Conservation (phyloP, 2,888 invertebrate genomes). For the Eupeodes latifasciatus region DNA sequence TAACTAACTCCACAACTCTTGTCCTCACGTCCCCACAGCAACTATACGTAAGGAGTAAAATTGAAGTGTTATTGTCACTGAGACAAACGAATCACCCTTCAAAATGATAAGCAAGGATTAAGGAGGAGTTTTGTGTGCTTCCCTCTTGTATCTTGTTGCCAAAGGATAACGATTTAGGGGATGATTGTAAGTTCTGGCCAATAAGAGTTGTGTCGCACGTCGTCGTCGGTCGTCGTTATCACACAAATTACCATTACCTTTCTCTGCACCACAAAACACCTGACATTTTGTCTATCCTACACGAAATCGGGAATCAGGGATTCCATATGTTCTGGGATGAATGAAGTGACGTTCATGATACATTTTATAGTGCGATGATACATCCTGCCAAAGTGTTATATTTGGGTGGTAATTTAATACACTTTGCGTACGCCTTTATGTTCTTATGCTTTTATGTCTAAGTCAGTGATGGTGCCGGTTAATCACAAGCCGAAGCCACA, state of each 20-base stretch:
- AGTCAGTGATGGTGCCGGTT: slow-evolving; percentile 47
- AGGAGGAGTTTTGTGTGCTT: slow-evolving; percentile 63
- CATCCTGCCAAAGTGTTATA: slow-evolving; percentile 64
- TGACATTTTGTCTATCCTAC: slow-evolving; percentile 34
- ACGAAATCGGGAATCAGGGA: background rate
- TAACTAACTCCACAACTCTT: slow-evolving; percentile 42
- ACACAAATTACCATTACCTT: slow-evolving; percentile 47
- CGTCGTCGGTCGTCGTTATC: slow-evolving; percentile 38
- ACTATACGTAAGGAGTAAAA: background rate
- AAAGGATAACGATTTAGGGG: slow-evolving; percentile 64
- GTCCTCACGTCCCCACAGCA: background rate
- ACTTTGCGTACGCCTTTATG: slow-evolving; percentile 65
- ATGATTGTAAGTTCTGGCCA: slow-evolving; percentile 47
- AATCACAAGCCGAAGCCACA: slow-evolving; percentile 65
- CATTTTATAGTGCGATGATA: slow-evolving; percentile 67
- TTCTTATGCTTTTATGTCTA: slow-evolving; percentile 41
- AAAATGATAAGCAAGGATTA: slow-evolving; percentile 47
- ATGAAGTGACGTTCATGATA: slow-evolving; percentile 53
- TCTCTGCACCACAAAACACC: slow-evolving; percentile 49
- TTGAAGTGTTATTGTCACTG: slow-evolving; percentile 6
- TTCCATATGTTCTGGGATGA: slow-evolving; percentile 20
- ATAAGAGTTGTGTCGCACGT: slow-evolving; percentile 59
- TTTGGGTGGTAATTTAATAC: slow-evolving; percentile 69
- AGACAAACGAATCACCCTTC: slow-evolving; percentile 21
- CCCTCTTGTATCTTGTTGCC: slow-evolving; percentile 26